Conservation (phyloP, 2,888 invertebrate genomes). For the Hylaea fasciaria region DNA sequence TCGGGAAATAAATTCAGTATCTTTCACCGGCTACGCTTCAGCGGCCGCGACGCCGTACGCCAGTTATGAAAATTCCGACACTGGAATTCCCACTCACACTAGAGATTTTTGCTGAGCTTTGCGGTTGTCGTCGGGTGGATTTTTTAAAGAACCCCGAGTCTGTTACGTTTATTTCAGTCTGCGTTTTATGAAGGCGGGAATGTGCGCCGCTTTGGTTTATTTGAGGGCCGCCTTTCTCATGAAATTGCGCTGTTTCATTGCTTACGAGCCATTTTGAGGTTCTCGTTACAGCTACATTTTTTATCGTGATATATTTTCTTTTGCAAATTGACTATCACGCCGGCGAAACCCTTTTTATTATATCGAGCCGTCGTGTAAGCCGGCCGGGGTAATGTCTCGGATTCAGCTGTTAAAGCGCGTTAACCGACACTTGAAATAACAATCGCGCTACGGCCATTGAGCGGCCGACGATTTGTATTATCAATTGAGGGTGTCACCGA, state of each 20-base stretch:
- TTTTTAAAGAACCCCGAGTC: conserved; percentile 77
- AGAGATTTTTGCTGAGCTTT: conserved; percentile 80
- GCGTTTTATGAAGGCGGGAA: conserved; percentile 82
- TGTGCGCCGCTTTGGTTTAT: conserved; percentile 81
- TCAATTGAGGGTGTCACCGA: conserved; percentile 48
- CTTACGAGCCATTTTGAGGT: conserved; percentile 79
- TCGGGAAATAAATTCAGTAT: conserved; percentile 72
- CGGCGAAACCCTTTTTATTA: conserved; percentile 55
- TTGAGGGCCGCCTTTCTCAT: conserved; percentile 79
- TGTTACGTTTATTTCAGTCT: conserved; percentile 80
- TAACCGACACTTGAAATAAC: conserved; percentile 33
- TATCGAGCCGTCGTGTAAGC: conserved; percentile 45
- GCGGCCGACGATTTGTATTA: conserved; percentile 37
- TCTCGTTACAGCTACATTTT: conserved; percentile 77
- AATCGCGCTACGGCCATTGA: conserved; percentile 36
- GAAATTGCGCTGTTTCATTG: conserved; percentile 83
- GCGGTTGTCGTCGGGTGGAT: conserved; percentile 76
- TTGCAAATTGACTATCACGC: conserved; percentile 66
- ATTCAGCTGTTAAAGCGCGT: conserved; percentile 37
- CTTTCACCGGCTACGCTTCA: conserved; percentile 72
- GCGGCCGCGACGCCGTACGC: conserved; percentile 63
- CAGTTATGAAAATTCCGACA: conserved; percentile 83
- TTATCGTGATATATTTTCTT: conserved; percentile 72
- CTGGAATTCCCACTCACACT: conserved; percentile 79
- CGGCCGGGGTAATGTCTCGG: conserved; percentile 39